phyloP scores from a whole-genome alignment of 2,888 invertebrate genomes.

The Drosophila putrida region DNA sequence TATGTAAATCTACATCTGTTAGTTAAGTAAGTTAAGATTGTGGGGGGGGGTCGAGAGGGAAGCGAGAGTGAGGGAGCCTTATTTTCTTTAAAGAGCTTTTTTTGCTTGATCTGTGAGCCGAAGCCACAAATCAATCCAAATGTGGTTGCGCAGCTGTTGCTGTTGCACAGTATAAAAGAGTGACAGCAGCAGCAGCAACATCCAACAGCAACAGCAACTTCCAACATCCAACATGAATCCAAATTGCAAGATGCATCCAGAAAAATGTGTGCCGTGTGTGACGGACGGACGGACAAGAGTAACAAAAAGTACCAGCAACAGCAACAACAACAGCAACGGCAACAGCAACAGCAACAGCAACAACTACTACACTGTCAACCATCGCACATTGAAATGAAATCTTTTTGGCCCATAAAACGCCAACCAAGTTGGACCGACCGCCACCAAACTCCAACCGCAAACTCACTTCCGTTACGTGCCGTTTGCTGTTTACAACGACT shows the following conservation, averaged over 20 bases:
- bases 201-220: constrained; percentile 26
- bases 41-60: not conserved
- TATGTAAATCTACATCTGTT: constrained; percentile 53
- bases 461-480: constrained; percentile 78
- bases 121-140: constrained; percentile 85
- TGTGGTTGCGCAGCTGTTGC: constrained; percentile 84
- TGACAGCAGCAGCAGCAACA: constrained; percentile 31
- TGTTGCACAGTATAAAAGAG: constrained; percentile 30
- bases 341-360: constrained; percentile 19
- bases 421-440: constrained; percentile 55
- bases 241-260: constrained; percentile 53
- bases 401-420: constrained; percentile 79
- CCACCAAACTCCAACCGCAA: constrained; percentile 70
- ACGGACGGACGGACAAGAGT: constrained; percentile 16
- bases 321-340: not conserved
- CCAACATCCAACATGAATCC: constrained; percentile 14
- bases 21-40: not conserved
- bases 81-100: constrained; percentile 33
- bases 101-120: constrained; percentile 35
- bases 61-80: constrained; percentile 1
- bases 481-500: constrained; percentile 51
- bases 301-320: constrained; percentile 7
- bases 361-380: constrained; percentile 62
- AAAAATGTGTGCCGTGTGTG: constrained; percentile 33
- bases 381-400: constrained; percentile 74